Conservation (phyloP, 2,888 invertebrate genomes). For the Temnothorax rugatulus region DNA sequence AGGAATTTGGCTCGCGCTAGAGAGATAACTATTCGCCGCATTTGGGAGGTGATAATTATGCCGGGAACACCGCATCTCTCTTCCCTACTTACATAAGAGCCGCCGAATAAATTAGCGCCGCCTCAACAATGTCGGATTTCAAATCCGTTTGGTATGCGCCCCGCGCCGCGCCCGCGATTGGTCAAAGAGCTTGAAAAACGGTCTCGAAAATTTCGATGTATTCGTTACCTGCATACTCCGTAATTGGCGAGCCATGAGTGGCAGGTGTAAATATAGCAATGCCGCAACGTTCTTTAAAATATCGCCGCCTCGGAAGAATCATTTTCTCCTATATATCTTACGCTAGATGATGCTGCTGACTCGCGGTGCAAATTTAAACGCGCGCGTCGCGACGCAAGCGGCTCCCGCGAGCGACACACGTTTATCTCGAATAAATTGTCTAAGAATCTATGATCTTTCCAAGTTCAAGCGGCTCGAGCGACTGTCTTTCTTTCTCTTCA, state of each 20-base stretch:
- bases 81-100: conserved; percentile 22
- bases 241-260: conserved; percentile 39
- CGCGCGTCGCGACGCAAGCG: neutral
- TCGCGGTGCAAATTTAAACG: conserved; percentile 30
- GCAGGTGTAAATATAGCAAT: conserved; percentile 56
- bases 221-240: conserved; percentile 49
- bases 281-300: conserved; percentile 51
- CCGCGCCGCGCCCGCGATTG: conserved; percentile 28
- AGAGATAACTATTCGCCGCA: conserved; percentile 25
- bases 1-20: conserved; percentile 1
- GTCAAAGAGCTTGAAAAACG: conserved; percentile 50
- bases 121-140: conserved; percentile 42
- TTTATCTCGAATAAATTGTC: neutral
- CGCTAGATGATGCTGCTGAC: neutral
- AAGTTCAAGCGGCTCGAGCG: neutral
- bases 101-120: conserved; percentile 51
- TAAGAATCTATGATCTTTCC: neutral
- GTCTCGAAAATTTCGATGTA: no score
- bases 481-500: neutral
- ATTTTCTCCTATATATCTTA: conserved; percentile 39
- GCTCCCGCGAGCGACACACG: neutral
- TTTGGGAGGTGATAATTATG: conserved; percentile 40
- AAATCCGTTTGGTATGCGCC: conserved; percentile 41
- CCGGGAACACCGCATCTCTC: conserved; percentile 1
- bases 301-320: conserved; percentile 39